Conservation (phyloP, 2,888 invertebrate species). For the Heterodera filipjevi region DNA sequence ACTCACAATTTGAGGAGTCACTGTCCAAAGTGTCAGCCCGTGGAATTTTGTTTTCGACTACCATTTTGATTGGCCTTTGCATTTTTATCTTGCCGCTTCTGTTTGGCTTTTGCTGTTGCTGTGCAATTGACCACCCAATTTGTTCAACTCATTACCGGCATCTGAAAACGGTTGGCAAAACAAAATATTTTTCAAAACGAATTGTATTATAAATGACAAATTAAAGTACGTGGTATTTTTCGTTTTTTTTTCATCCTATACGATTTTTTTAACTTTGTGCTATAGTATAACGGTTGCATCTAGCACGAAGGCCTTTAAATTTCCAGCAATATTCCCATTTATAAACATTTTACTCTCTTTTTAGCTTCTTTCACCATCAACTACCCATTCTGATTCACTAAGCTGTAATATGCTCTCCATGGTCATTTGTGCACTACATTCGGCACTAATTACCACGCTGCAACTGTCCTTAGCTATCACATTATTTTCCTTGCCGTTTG, state of each 20-base stretch:
- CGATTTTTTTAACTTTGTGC: too few relatives aligned
- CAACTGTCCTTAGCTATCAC: neutral
- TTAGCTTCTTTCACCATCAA: neutral
- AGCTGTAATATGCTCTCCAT: neutral
- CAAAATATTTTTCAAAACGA: neutral
- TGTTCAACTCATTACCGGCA: neutral
- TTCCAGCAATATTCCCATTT: too few relatives aligned
- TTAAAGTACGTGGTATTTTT: neutral
- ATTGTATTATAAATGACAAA: neutral
- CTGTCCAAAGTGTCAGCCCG: too few relatives aligned
- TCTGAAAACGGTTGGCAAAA: neutral
- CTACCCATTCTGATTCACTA: neutral
- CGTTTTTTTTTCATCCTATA: neutral
- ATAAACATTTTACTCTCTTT: neutral
- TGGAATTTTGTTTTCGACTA: neutral
- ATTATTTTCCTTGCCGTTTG: neutral
- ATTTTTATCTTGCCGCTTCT: slow-evolving; percentile 33
- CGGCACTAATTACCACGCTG: neutral
- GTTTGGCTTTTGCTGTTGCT: slow-evolving; percentile 47
- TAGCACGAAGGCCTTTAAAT: too few relatives aligned
- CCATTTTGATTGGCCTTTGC: slow-evolving; percentile 17
- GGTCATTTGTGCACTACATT: neutral
- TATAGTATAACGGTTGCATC: too few relatives aligned
- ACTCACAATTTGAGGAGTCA: too few relatives aligned
- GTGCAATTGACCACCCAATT: slow-evolving; percentile 31